Evolutionary conservation across 2,888 invertebrate genomes (phyloP).

Genomic region (Thereva nobilitata): DNA sequence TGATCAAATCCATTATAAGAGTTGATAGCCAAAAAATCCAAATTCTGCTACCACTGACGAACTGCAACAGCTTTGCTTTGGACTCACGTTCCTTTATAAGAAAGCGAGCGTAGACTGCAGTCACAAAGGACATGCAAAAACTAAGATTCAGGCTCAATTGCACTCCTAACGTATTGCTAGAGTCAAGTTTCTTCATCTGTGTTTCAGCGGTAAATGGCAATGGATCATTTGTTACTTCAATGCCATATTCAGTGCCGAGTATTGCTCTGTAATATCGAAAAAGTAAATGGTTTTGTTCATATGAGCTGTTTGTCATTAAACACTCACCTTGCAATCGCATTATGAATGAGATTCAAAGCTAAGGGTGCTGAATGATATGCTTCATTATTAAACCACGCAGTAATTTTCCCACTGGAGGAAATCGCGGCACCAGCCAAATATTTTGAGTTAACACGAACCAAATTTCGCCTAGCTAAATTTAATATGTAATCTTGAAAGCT

Average conservation of each 20-base stretch:
- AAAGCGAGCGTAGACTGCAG: constrained; percentile 65
- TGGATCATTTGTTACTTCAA: constrained; percentile 68
- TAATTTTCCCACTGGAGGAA: constrained; percentile 55
- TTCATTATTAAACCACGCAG: constrained; percentile 78
- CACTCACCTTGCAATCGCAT: constrained; percentile 62
- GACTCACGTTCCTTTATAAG: constrained; percentile 67
- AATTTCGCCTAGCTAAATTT: constrained; percentile 47
- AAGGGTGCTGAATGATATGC: constrained; percentile 75
- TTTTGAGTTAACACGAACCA: constrained; percentile 60
- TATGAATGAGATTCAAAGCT: constrained; percentile 66
- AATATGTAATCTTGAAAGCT: constrained; percentile 46
- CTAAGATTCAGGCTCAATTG: constrained; percentile 58
- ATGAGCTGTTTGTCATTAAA: not conserved
- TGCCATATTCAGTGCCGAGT: constrained; percentile 42
- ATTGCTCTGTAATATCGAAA: constrained; percentile 33
- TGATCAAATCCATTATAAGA: constrained; percentile 61
- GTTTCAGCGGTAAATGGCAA: constrained; percentile 66
- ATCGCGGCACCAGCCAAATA: constrained; percentile 65
- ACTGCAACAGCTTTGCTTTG: constrained; percentile 72
- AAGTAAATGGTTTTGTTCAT: not conserved
- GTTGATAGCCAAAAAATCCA: constrained; percentile 71
- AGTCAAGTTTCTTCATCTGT: constrained; percentile 60
- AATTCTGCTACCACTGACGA: constrained; percentile 71
- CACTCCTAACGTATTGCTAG: constrained; percentile 59
- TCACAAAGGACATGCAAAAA: constrained; percentile 71